A percentile compares a stretch with the other conserved stretches of the same genome.
Conservation (phyloP, 2,888 invertebrate species). For the Euzophera pinguis region DNA sequence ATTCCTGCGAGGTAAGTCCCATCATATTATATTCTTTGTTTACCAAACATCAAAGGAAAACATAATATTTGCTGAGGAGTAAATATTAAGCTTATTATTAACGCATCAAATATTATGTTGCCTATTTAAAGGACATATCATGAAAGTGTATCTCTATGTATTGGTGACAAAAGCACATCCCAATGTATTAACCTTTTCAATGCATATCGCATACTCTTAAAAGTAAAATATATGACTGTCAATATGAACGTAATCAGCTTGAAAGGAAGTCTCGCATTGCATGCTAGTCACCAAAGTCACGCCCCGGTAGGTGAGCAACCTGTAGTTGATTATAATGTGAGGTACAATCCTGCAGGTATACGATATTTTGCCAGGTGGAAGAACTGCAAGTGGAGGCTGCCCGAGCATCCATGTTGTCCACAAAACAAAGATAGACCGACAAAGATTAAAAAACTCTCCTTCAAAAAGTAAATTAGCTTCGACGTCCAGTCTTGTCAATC, state of each 20-base stretch:
- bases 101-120: conserved; percentile 39
- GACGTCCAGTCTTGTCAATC: conserved; percentile 54
- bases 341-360: conserved; percentile 84
- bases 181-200: conserved; percentile 21
- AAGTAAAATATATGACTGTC: conserved; percentile 18
- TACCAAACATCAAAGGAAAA: conserved; percentile 27
- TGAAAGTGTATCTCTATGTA: conserved; percentile 15
- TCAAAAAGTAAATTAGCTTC: conserved; percentile 74
- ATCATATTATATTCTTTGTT: conserved; percentile 14
- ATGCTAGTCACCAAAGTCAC: conserved; percentile 49
- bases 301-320: conserved; percentile 61
- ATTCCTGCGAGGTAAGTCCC: conserved; percentile 91
- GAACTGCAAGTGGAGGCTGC: conserved; percentile 89
- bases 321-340: conserved; percentile 78
- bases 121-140: conserved; percentile 16
- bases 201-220: background rate
- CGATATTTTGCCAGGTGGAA: conserved; percentile 92
- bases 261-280: conserved; percentile 37
- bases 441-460: conserved; percentile 73
- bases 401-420: conserved; percentile 83
- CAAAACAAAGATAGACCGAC: conserved; percentile 79
- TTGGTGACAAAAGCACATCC: conserved; percentile 28
- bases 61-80: conserved; percentile 39
- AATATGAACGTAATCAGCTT: conserved; percentile 21
- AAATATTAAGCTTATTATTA: background rate